Base-by-base conservation (phyloP, 1,140 invertebrate species). In the Trichonephila inaurata region DNA sequence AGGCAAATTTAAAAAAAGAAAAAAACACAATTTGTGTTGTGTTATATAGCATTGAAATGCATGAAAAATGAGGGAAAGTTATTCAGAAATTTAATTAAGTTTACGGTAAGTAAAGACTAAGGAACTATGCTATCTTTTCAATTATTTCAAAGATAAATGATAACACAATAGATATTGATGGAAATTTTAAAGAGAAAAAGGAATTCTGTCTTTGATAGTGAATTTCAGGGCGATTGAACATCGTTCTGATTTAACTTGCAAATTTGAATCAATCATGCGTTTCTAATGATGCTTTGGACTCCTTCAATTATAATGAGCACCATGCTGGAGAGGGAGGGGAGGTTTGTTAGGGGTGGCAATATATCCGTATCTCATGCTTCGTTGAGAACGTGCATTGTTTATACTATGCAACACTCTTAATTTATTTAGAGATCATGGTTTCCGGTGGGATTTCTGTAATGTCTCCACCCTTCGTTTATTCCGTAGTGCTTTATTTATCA, bases 301-400 rank as follows among this genome's bases (percentile, higher is more conserved):
- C 24, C 72, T 28, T 77, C 72, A 77, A 77, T 77, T 77, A 77
- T 77, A 77, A 77, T 77, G 72, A 77, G 72, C 28, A 40, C 33
- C 24, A 28, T 40, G 72, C 33, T 77, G 33, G 33, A 40, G 19
- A 16, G 72, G 72, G 72, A 77, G 16, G 33, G 18, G 6, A 40
- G 72, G 72, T 77, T 77, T 77, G 72, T 77, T 77, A 40, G 28
- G 72, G 72, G 33, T 18, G 72, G 72, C 18, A 40, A 77, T 77
- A 77, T 77, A 28, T 28, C 3, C 28, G 14, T 51, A 7, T 77
- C 33, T 77, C 28, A 40, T 40, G 28, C 72, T 77, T 77, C 72
- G 72, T 19, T 77, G 72, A 40, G 72, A 77, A 77, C 16, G 5
- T 16, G 72, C 5, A 77, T 77, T 77, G 72, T 77, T 6, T 28